These are phyloP conservation scores for Virgularia gustaviana DNA, from an alignment of 92 coral and sea anemone genomes.

Conservation along the genomic window DNA sequence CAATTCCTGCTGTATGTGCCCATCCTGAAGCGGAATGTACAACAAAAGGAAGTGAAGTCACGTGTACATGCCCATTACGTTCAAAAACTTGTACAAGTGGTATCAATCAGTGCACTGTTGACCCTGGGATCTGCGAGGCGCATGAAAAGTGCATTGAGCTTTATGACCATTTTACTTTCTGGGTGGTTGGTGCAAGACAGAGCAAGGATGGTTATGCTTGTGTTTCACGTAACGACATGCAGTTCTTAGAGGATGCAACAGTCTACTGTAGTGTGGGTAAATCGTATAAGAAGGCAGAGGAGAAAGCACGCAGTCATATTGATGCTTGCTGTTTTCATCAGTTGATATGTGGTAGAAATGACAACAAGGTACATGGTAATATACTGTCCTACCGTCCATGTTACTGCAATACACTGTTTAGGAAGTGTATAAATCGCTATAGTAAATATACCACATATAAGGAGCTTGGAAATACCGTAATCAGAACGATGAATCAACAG, in stretches of 20 bases:
- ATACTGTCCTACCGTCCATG: constrained; percentile 84
- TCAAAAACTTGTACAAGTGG: constrained; percentile 67
- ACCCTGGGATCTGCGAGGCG: constrained; percentile 78
- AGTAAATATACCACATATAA: constrained; percentile 54
- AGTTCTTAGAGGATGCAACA: constrained; percentile 53
- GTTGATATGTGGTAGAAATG: constrained; percentile 78
- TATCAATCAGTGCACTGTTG: constrained; percentile 82
- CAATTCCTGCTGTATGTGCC: constrained; percentile 62
- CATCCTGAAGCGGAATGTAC: constrained; percentile 62
- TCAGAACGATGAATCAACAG: constrained; percentile 56
- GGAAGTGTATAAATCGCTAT: constrained; percentile 66
- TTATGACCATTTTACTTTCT: constrained; percentile 59
- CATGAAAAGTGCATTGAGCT: constrained; percentile 72
- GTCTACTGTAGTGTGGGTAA: constrained; percentile 69
- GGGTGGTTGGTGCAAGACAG: constrained; percentile 74
- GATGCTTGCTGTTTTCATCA: constrained; percentile 84
- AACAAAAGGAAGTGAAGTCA: constrained; percentile 75
- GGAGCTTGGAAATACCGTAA: constrained; percentile 54
- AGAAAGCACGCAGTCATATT: constrained; percentile 61
- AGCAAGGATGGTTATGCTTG: constrained; percentile 75
- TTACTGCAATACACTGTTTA: constrained; percentile 77
- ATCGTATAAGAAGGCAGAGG: constrained; percentile 24
- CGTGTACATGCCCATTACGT: constrained; percentile 59
- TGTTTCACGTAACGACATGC: constrained; percentile 51
- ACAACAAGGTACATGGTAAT: constrained; percentile 58